phyloP scores from a whole-genome alignment of 2,113 vertebrate genomes.

The Mirounga angustirostris region DNA sequence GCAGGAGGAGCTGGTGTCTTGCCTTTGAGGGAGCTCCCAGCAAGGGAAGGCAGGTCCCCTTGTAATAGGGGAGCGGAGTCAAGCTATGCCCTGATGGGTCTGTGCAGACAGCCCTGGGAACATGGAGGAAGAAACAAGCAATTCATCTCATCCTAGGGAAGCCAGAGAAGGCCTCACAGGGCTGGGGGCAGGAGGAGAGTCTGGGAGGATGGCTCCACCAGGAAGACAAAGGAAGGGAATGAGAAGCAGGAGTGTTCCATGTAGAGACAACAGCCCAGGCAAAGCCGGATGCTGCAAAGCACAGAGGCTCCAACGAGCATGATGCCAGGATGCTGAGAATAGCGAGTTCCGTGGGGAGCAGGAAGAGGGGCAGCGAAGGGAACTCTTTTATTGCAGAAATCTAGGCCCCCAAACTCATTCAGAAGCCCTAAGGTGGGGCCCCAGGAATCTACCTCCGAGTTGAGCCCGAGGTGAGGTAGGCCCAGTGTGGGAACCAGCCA shows the following conservation, averaged over 20 bases:
- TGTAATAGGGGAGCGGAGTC: neutral
- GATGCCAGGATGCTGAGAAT: neutral
- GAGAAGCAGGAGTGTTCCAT: neutral
- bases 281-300: neutral
- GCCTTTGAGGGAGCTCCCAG: neutral
- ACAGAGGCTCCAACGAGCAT: neutral
- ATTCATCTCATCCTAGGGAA: neutral
- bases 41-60: neutral
- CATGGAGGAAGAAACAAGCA: neutral
- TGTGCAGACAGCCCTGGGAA: neutral
- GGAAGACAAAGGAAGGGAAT: neutral
- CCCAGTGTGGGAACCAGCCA: neutral
- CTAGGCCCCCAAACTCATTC: neutral
- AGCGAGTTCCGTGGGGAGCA: neutral
- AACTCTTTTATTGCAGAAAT: neutral
- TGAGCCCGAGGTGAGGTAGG: neutral
- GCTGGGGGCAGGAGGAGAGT: no score
- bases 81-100: fast-evolving
- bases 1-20: fast-evolving
- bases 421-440: neutral
- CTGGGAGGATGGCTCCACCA: neutral
- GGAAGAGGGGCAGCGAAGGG: neutral
- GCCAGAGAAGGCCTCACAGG: neutral
- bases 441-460: neutral
- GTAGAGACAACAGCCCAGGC: fast-evolving